These are phyloP conservation scores for Propithecus coquereli DNA, from an alignment of 2,113 vertebrate genomes.

Conservation along the genomic window DNA sequence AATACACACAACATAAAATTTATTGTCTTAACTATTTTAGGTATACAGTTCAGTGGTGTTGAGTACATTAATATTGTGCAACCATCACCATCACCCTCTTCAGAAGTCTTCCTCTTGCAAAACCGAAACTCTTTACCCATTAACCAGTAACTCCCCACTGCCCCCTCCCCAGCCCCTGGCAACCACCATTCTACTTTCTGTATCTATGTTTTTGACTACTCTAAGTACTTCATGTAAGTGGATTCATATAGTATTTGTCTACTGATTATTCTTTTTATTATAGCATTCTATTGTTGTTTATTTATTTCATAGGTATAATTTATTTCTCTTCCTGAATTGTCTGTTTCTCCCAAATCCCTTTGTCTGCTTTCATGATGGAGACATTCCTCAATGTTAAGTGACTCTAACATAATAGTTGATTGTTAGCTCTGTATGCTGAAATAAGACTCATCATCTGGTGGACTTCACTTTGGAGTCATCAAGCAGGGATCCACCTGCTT, in stretches of 20 bases:
- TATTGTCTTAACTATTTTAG: neutral
- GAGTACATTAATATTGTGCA: neutral
- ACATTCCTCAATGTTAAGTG: slow-evolving; percentile 28
- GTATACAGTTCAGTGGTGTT: neutral
- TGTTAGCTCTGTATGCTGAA: neutral
- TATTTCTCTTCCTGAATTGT: slow-evolving; percentile 2
- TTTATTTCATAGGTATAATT: neutral
- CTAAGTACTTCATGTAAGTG: neutral
- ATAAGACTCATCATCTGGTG: neutral
- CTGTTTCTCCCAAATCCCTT: slow-evolving; percentile 5
- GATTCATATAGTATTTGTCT: neutral
- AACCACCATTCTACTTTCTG: neutral
- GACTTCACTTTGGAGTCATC: neutral
- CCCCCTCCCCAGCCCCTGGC: neutral
- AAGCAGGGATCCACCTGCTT: neutral
- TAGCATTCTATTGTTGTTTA: neutral
- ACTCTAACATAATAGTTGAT: neutral
- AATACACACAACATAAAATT: neutral
- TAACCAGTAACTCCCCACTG: neutral
- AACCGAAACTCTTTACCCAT: neutral
- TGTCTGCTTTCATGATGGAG: slow-evolving; percentile 11
- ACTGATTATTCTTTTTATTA: neutral
- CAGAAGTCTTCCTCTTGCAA: neutral
- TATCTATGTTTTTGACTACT: neutral
- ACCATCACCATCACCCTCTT: neutral